Conservation (phyloP, 1,140 invertebrate genomes). For the Brachystomella parvula region DNA sequence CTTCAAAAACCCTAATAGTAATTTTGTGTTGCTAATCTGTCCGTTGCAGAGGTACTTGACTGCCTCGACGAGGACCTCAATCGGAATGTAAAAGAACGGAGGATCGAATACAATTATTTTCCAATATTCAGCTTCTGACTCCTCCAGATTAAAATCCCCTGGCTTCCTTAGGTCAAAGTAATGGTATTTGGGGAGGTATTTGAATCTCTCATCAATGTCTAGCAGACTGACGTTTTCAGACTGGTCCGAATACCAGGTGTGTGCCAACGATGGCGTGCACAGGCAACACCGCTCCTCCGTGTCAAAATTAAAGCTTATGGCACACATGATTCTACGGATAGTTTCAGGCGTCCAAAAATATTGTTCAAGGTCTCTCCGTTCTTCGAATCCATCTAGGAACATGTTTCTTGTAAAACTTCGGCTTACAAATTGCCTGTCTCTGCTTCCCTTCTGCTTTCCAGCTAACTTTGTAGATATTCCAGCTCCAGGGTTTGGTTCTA, state of each 20-base stretch:
- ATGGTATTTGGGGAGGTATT: conserved; percentile 32
- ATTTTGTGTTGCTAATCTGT: conserved; percentile 23
- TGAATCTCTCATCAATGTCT: conserved; percentile 32
- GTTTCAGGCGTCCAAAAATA: conserved; percentile 37
- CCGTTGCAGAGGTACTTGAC: conserved; percentile 28
- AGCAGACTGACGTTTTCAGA: conserved; percentile 24
- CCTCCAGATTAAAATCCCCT: conserved; percentile 5
- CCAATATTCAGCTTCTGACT: conserved; percentile 17
- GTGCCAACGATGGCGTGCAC: conserved; percentile 31
- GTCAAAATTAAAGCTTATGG: conserved; percentile 26
- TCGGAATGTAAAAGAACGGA: conserved; percentile 35
- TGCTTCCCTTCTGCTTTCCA: not conserved
- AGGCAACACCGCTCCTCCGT: conserved; percentile 31
- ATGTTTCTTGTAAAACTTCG: too few relatives aligned
- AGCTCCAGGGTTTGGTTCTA: too few relatives aligned
- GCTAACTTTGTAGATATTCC: too few relatives aligned
- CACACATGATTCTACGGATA: conserved; percentile 23
- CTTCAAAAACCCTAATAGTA: conserved; percentile 32
- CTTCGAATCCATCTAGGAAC: conserved; percentile 25
- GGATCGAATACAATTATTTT: conserved; percentile 34
- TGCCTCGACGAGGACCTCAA: conserved; percentile 26
- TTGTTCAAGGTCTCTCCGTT: conserved; percentile 32
- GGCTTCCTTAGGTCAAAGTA: conserved; percentile 33
- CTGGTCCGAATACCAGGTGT: conserved; percentile 27
- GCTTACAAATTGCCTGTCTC: conserved; percentile 9